A percentile compares a stretch with the other conserved stretches of the same genome.
phyloP scores from a whole-genome alignment of 1,140 invertebrate genomes.

The Brachionus rotundiformis region DNA sequence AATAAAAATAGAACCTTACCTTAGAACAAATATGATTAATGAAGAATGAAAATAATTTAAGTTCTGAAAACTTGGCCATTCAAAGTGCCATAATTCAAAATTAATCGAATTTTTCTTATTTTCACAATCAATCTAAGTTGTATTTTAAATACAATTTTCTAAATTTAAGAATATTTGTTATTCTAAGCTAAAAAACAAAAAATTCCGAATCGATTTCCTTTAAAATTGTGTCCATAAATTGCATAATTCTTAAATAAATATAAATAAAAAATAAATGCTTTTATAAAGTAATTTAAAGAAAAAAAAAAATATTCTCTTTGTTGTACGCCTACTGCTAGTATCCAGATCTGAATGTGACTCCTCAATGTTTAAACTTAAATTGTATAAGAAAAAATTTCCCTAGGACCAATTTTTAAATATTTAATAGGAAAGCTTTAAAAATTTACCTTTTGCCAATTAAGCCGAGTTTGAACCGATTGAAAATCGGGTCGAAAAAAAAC shows the following conservation, averaged over 20 bases:
- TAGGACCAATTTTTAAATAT: neutral
- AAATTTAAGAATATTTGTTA: no score
- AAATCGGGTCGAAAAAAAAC: neutral
- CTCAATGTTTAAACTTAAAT: neutral
- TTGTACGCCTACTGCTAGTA: neutral
- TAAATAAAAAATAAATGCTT: neutral
- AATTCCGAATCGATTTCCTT: neutral
- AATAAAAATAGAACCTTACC: neutral
- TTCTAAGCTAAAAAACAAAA: neutral
- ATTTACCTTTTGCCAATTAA: neutral
- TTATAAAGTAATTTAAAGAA: no score
- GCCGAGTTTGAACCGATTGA: neutral
- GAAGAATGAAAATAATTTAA: no score
- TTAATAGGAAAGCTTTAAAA: neutral
- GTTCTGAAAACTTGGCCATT: no score
- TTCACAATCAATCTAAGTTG: no score
- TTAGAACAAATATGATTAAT: neutral
- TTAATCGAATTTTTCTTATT: neutral
- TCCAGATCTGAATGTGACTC: neutral
- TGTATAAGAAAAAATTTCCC: neutral
- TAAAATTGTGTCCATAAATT: neutral
- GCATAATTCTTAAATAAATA: conserved; percentile 1
- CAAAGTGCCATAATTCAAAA: no score
- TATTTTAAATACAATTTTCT: no score
- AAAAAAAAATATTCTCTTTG: no score